These are phyloP conservation scores for Diorhabda carinulata DNA, from an alignment of 1,140 invertebrate genomes.

Conservation along the genomic window DNA sequence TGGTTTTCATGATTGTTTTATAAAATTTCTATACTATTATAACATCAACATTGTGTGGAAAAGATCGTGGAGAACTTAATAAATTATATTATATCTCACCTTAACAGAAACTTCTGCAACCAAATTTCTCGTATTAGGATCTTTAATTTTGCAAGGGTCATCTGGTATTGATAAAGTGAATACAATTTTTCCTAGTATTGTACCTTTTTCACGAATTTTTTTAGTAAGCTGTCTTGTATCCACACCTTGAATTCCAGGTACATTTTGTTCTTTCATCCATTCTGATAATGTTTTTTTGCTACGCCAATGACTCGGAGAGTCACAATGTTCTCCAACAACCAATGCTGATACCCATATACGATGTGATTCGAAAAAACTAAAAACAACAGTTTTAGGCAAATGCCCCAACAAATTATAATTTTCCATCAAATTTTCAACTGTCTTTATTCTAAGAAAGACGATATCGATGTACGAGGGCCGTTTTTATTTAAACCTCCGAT, in stretches of 20 bases:
- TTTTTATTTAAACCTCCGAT: no score
- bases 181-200: slow-evolving; percentile 76
- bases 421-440: no score
- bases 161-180: slow-evolving; percentile 50
- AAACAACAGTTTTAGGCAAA: slow-evolving; percentile 27
- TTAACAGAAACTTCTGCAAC: slow-evolving; percentile 87
- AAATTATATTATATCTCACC: slow-evolving; percentile 48
- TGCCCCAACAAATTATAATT: no score
- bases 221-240: slow-evolving; percentile 89
- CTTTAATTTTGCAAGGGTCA: slow-evolving; percentile 50
- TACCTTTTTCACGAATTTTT: slow-evolving; percentile 78
- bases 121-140: slow-evolving; percentile 87
- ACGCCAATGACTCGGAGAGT: slow-evolving; percentile 87
- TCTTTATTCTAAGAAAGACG: no score
- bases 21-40: no score
- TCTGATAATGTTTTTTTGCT: slow-evolving; percentile 69
- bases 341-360: slow-evolving; percentile 90
- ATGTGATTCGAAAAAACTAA: slow-evolving; percentile 85
- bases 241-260: slow-evolving; percentile 86
- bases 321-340: slow-evolving; percentile 87
- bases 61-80: no score
- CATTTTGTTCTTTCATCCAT: slow-evolving; percentile 76
- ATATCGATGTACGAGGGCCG: no score
- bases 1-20: no score
- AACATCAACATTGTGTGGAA: no score